phyloP scores from a whole-genome alignment of 2,797 vertebrate species.

The Lepilemur ruficaudatus region DNA sequence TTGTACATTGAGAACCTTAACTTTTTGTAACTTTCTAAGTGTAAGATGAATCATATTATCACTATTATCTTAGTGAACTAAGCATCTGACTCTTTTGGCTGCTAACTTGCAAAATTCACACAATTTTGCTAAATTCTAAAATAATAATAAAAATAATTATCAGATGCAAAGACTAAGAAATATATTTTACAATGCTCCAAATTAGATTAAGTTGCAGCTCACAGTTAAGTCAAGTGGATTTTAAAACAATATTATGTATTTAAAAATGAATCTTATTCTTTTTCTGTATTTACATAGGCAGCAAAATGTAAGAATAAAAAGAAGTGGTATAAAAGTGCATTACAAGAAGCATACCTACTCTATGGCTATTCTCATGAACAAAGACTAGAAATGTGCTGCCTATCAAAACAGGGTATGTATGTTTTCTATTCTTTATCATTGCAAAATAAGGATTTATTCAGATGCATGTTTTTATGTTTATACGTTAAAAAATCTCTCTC shows the following conservation, averaged over 20 bases:
- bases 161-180: background rate
- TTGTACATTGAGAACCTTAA: background rate
- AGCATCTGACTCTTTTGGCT: background rate
- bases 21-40: constrained; percentile 21
- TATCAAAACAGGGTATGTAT: constrained; percentile 69
- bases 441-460: background rate
- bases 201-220: constrained; percentile 29
- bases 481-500: background rate
- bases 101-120: constrained; percentile 8
- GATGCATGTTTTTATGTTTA: background rate
- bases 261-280: constrained; percentile 13
- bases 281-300: constrained; percentile 67
- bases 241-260: constrained; percentile 43
- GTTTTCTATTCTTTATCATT: background rate
- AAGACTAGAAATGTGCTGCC: constrained; percentile 76
- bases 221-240: constrained; percentile 34
- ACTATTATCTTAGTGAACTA: background rate
- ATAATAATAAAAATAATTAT: constrained; percentile 20
- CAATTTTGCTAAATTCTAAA: constrained; percentile 29
- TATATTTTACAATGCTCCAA: background rate
- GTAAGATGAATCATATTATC: background rate
- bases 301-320: constrained; percentile 61
- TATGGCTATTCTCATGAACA: constrained; percentile 63
- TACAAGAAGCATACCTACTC: constrained; percentile 76
- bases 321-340: constrained; percentile 78